These are phyloP conservation scores for Lycocerus yunnanus DNA, from an alignment of 2,888 invertebrate genomes.

Conservation along the genomic window DNA sequence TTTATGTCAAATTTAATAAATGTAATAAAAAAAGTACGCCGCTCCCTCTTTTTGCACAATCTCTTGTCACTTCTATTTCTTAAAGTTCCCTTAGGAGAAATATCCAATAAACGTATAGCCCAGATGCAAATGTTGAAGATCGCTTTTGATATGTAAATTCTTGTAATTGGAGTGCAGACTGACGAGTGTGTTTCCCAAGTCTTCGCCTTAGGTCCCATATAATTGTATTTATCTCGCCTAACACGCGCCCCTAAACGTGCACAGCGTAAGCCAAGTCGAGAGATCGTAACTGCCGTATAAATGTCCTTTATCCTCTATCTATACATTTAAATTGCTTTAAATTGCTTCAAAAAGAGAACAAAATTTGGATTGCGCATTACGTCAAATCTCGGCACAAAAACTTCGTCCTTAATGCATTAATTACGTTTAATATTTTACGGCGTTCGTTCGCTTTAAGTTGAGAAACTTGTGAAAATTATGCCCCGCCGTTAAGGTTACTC, in stretches of 20 bases:
- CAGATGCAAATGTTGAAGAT: constrained; percentile 41
- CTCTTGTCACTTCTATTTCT: constrained; percentile 9
- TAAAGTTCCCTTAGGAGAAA: constrained; percentile 24
- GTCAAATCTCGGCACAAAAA: constrained; percentile 15
- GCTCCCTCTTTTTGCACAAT: neutral
- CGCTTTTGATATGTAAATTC: constrained; percentile 50
- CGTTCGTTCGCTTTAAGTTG: neutral
- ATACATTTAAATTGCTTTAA: constrained; percentile 30
- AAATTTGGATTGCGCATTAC: constrained; percentile 24
- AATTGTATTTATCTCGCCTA: constrained; percentile 31
- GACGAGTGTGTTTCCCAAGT: constrained; percentile 32
- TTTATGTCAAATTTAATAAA: constrained; percentile 1
- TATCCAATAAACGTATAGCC: constrained; percentile 31
- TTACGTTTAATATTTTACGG: neutral
- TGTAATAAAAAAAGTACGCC: constrained; percentile 1
- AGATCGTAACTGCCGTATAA: constrained; percentile 27
- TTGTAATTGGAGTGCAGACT: constrained; percentile 44
- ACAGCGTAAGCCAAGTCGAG: constrained; percentile 15
- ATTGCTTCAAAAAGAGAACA: constrained; percentile 17
- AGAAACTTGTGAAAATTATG: neutral
- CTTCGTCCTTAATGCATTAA: neutral
- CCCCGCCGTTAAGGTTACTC: neutral
- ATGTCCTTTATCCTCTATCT: constrained; percentile 26
- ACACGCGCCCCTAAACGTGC: constrained; percentile 29
- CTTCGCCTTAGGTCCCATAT: constrained; percentile 25